Evolutionary conservation across 2,113 vertebrate species (phyloP), one percentile per base, ranked within the genome.

Genomic region (Megalops atlanticus): DNA sequence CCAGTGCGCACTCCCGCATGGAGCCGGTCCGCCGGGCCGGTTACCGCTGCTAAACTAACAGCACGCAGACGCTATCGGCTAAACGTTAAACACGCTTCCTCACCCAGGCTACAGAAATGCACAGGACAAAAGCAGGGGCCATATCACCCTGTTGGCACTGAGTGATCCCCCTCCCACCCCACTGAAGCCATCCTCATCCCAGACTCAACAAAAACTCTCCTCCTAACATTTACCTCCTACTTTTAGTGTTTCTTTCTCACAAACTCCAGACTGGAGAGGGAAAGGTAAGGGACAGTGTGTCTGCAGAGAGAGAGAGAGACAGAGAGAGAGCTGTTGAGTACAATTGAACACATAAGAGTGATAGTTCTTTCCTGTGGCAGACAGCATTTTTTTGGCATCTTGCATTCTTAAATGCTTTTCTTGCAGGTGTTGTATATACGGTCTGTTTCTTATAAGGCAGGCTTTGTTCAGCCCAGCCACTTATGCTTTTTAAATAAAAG

Each of bases 321-420:
- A n/a, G n/a, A n/a, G n/a, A n/a, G n/a, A n/a, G n/a, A n/a, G n/a
- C n/a, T n/a, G n/a, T n/a, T n/a, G n/a, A n/a, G n/a, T n/a, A n/a
- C n/a, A n/a, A n/a, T n/a, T 38, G 18, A 71, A 71, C 8, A 11
- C 35, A 12, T 21, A 33, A 38, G 58, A n/a, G 12, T 64, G 35
- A 21, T 10, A 36, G 35, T 71, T 27, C 36, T 38, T 15, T 2
- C 36, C 35, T 64, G 58, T n/a, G 24, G 58, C 0, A 24, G 43
- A 41, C 0, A n/a, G 5, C 7, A 4, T 74, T 10, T 74, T 92
- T 95, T n/a, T n/a, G n/a, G n/a, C n/a, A n/a, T n/a, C 93, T 94
- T 95, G 95, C 94, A 95, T 95, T n/a, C 95, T 95, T 93, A 94
- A 95, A 95, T 95, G 94, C 95, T 95, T 94, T 95, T 93, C 94